Evolutionary conservation across 2,113 vertebrate species (phyloP), one percentile per base, ranked within the genome.

Genomic region (Crotalus helleri): DNA sequence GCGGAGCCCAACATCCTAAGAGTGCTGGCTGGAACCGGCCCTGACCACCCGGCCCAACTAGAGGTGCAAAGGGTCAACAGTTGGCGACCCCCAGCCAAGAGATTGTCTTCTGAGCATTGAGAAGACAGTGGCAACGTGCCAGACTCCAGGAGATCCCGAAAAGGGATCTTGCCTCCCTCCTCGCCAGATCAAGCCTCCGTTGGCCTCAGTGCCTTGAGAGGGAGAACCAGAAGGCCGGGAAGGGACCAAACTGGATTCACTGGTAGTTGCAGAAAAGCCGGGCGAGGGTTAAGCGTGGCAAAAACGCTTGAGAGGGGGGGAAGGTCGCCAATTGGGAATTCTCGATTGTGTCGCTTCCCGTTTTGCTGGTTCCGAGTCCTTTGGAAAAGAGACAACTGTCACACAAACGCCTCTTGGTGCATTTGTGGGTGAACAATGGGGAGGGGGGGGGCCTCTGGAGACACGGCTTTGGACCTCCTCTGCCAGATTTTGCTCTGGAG

Each of bases 1-100:
- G 24, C 2, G 0, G 55, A n/a, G 46, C 3, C 5, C 29, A 2
- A 11, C 3, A 0, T 17, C 4, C 85, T 51, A 1, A 21, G 0
- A 2, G 61, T n/a, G 51, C 53, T 23, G 54, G 51, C 61, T 2
- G 11, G 49, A n/a, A 29, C 81, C 33, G 33, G 39, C 53, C 89
- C 24, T 15, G 15, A 46, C 13, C 53, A 10, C 26, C 3, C 24
- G 7, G 59, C 4, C 21, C 49, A 24, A 24, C 3, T 21, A 0
- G n/a, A 54, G 46, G 64, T 29, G 64, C 0, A 8, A n/a, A 21
- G 74, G 49, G 26, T 15, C 8, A 1, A 21, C 5, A 3, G 59
- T n/a, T n/a, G 81, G 33, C 11, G 58, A 13, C 4, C 2, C 0
- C 64, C 74, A 39, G 74, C 74, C 4, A 1, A 69, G 64, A 17